phyloP scores from a whole-genome alignment of 2,113 vertebrate species.

The Gorilla gorilla region DNA sequence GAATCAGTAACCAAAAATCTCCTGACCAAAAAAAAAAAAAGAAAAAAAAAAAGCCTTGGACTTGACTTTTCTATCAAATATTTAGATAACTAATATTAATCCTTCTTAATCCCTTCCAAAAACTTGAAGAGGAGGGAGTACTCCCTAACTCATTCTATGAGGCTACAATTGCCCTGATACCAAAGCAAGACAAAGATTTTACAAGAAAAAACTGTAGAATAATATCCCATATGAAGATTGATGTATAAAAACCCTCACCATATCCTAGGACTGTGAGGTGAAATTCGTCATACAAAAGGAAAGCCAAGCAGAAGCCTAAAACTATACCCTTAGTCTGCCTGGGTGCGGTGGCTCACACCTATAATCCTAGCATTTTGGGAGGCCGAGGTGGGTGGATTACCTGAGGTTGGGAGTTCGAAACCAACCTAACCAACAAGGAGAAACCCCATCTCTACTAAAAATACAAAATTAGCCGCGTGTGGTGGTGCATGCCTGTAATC shows the following conservation, averaged over 20 bases:
- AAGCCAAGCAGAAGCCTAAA: not conserved
- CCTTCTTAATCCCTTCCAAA: not conserved
- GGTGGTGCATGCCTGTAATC: no score
- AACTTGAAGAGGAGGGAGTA: not conserved
- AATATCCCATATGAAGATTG: not conserved
- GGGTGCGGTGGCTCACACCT: no score
- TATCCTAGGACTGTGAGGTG: not conserved
- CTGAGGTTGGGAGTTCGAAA: rapidly evolving
- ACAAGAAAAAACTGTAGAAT: not conserved
- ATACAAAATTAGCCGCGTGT: no score
- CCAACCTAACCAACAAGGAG: no score
- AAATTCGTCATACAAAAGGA: not conserved
- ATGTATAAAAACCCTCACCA: not conserved
- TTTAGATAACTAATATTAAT: not conserved
- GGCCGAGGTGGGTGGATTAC: no score
- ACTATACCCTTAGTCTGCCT: not conserved
- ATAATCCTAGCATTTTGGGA: no score
- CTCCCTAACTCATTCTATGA: not conserved
- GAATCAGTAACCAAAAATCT: no score
- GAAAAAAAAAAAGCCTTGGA: no score
- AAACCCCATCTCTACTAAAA: no score
- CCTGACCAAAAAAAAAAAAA: no score
- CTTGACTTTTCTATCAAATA: no score
- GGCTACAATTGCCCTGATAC: not conserved
- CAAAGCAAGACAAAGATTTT: not conserved